phyloP scores from a whole-genome alignment of 2,888 invertebrate species.

The Mesoligia furuncula region DNA sequence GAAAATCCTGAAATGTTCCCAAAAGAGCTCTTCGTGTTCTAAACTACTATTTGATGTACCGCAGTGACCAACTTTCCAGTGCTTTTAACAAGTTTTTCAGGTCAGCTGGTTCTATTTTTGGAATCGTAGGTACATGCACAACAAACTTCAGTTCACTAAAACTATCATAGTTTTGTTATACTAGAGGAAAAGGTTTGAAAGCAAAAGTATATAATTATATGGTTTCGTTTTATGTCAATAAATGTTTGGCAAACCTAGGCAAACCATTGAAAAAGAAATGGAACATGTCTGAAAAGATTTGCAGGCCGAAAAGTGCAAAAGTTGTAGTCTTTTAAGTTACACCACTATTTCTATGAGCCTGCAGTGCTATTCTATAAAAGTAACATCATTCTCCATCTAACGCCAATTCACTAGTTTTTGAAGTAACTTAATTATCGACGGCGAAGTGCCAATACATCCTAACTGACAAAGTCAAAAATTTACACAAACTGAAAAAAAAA shows the following conservation, averaged over 20 bases:
- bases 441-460: too few relatives aligned
- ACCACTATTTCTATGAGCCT: neutral
- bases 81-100: constrained; percentile 30
- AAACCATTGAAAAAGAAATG: neutral
- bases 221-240: neutral
- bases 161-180: neutral
- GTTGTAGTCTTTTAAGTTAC: neutral
- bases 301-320: neutral
- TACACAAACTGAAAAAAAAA: too few relatives aligned
- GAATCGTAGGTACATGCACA: neutral
- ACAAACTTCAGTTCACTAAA: neutral
- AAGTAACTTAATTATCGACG: neutral
- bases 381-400: too few relatives aligned
- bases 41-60: constrained; percentile 32
- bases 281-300: neutral
- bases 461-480: too few relatives aligned
- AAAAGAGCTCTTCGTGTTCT: constrained; percentile 13
- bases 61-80: constrained; percentile 20
- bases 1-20: neutral
- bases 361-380: neutral
- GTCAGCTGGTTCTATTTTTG: constrained; percentile 22
- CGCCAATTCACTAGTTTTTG: too few relatives aligned
- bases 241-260: neutral
- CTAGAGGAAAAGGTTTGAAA: neutral
- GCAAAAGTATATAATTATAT: neutral